Base-by-base conservation (phyloP, 2,113 vertebrate genomes). In the Elgaria multicarinata region DNA sequence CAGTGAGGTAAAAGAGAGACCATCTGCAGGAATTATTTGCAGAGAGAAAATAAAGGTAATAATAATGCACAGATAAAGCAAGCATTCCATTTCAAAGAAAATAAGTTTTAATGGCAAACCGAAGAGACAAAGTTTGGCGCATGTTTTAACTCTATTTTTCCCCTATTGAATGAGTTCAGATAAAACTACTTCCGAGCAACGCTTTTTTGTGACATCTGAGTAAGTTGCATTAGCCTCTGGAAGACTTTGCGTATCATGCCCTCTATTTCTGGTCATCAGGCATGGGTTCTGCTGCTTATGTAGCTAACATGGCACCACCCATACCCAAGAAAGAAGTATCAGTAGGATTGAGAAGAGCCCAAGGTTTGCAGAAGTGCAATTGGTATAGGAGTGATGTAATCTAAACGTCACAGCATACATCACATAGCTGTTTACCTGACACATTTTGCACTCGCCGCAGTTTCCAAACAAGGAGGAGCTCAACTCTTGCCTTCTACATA, bases 11-110 rank as follows among this genome's bases (percentile, higher is more conserved):
- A 39, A 92, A 87, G 88, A 95, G 89, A 91, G 92, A 91, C 33
- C 93, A 95, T 92, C 90, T 95, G 90, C 55, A 95, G 93, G 93
- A 74, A 92, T 92, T 89, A 14, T 28, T 86, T 62, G 36, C 89
- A 90, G 93, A 95, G 93, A 82, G 76, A 77, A 88, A 89, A 10
- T 2, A 3, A 20, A n/a, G n/a, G n/a, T 0, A 22, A 0, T 53
- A 0, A 46, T 83, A 28, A 67, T 2, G 31, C 0, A 0, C 0
- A 92, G 75, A 95, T 83, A 87, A 95, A 92, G 89, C 77, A 94
- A 91, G 91, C 83, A 87, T 89, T 76, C 9, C 14, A 58, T 90
- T 86, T 94, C 64, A 83, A 91, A 88, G 78, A 1, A 44, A n/a
- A 91, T 89, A 36, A 39, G 62, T 28, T 66, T 0, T 33, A 87